phyloP scores from a whole-genome alignment of 2,113 vertebrate species.

The Phrynocephalus versicolor region DNA sequence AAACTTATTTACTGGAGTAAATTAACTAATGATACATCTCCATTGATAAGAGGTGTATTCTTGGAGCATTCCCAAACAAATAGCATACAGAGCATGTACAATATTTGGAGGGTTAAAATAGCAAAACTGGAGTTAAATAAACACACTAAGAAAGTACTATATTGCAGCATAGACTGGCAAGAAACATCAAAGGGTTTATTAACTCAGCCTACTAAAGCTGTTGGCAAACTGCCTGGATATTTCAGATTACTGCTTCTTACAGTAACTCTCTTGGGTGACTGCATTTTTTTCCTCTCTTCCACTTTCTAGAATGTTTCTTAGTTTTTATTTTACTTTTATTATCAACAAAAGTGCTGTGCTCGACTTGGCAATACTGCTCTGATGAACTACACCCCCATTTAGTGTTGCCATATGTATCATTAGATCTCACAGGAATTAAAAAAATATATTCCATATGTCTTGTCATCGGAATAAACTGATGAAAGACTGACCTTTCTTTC shows the following conservation, averaged over 20 bases:
- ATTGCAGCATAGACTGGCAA: constrained; percentile 55
- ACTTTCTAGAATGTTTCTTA: constrained; percentile 48
- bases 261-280: constrained; percentile 54
- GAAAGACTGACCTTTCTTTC: constrained; percentile 32
- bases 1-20: constrained; percentile 30
- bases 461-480: constrained; percentile 49
- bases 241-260: constrained; percentile 53
- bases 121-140: background rate
- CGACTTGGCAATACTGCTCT: constrained; percentile 40
- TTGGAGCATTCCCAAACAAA: background rate
- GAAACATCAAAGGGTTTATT: constrained; percentile 58
- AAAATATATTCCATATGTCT: constrained; percentile 53
- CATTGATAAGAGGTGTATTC: background rate
- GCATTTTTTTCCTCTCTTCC: constrained; percentile 30
- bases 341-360: constrained; percentile 35
- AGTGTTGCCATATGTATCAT: constrained; percentile 40
- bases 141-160: constrained; percentile 43
- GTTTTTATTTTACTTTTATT: constrained; percentile 2
- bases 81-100: background rate
- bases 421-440: constrained; percentile 47
- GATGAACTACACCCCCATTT: constrained; percentile 15
- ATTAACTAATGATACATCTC: constrained; percentile 13
- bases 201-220: constrained; percentile 47
- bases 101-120: constrained; percentile 26
- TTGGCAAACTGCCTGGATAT: constrained; percentile 51